Conservation (phyloP, 2,797 vertebrate species). For the Halcyon badia region DNA sequence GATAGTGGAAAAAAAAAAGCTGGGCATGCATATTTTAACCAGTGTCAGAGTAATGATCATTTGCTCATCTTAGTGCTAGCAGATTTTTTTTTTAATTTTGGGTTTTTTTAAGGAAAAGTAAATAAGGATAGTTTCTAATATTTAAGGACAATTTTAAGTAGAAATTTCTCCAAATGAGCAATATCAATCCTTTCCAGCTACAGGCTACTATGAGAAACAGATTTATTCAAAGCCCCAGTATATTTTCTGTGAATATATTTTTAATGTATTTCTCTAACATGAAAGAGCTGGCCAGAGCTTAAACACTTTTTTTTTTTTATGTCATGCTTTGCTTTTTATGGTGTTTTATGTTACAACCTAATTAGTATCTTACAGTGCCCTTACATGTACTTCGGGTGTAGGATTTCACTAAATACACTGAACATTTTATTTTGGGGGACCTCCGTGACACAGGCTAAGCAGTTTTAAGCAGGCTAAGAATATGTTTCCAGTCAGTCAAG, state of each 20-base stretch:
- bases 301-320: not conserved
- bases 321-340: constrained; percentile 66
- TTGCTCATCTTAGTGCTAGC: not conserved
- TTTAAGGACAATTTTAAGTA: constrained; percentile 5
- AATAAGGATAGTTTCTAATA: not conserved
- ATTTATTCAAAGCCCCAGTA: constrained; percentile 39
- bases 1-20: not conserved
- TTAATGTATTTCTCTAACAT: constrained; percentile 58
- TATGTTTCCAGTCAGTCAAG: constrained; percentile 68
- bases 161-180: constrained; percentile 23
- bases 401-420: constrained; percentile 68
- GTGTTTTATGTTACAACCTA: constrained; percentile 77
- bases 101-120: not conserved
- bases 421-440: constrained; percentile 67
- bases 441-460: constrained; percentile 57
- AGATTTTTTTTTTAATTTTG: not conserved
- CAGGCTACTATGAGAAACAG: constrained; percentile 47
- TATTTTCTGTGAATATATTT: constrained; percentile 65
- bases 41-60: not conserved
- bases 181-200: constrained; percentile 27
- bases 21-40: not conserved
- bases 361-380: constrained; percentile 71
- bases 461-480: constrained; percentile 63
- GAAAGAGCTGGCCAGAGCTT: constrained; percentile 54
- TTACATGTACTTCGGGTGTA: constrained; percentile 69